phyloP scores from a whole-genome alignment of 2,888 invertebrate species.

The Girardia tigrina region DNA sequence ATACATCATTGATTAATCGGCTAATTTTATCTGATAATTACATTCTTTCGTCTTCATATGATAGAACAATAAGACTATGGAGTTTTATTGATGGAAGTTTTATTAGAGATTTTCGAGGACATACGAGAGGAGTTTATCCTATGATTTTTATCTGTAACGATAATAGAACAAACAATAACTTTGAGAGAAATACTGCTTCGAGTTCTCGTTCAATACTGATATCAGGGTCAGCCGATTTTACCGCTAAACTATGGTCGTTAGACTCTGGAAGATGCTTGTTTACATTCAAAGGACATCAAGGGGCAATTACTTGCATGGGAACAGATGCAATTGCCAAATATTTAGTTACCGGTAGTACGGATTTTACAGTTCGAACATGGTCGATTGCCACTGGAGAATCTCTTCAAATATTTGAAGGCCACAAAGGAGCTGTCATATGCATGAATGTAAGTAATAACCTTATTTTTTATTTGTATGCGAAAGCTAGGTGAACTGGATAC shows the following conservation, averaged over 20 bases:
- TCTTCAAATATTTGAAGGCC: slow-evolving; percentile 50
- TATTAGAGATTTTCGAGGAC: slow-evolving; percentile 50
- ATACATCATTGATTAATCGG: slow-evolving; percentile 51
- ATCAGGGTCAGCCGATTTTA: slow-evolving; percentile 49
- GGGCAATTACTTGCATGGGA: slow-evolving; percentile 52
- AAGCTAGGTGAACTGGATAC: too few relatives aligned
- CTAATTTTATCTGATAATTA: slow-evolving; percentile 52
- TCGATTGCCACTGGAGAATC: slow-evolving; percentile 49
- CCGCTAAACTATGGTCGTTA: slow-evolving; percentile 49
- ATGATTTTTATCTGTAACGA: slow-evolving; percentile 52
- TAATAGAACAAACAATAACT: slow-evolving; percentile 42
- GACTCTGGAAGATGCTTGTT: slow-evolving; percentile 48
- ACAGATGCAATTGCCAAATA: slow-evolving; percentile 48
- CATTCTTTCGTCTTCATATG: slow-evolving; percentile 48
- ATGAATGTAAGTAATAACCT: slow-evolving; percentile 47
- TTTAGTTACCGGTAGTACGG: slow-evolving; percentile 52
- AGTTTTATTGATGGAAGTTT: slow-evolving; percentile 51
- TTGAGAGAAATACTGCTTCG: neutral
- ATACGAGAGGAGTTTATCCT: slow-evolving; percentile 52
- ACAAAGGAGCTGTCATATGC: slow-evolving; percentile 50
- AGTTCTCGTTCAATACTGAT: slow-evolving; percentile 46
- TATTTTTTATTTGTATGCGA: too few relatives aligned
- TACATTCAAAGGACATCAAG: slow-evolving; percentile 49
- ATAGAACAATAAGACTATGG: slow-evolving; percentile 51
- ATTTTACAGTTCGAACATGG: slow-evolving; percentile 51